Percentiles rank a stretch among this genome's conserved stretches.
These are phyloP conservation scores for Chaenodraco wilsoni DNA, from an alignment of 2,797 vertebrate species.

Conservation along the genomic window DNA sequence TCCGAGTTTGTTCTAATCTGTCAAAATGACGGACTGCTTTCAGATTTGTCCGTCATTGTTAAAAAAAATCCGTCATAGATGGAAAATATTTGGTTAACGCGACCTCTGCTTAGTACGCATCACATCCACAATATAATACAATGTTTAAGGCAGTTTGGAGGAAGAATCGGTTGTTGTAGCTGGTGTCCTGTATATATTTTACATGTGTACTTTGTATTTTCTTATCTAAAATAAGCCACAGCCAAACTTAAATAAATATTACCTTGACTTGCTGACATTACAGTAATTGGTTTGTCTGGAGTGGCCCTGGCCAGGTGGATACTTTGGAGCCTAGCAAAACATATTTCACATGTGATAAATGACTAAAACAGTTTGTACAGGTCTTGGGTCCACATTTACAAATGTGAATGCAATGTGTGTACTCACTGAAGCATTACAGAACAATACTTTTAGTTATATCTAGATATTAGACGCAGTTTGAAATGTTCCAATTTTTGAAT, in stretches of 20 bases:
- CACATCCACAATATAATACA: conserved; percentile 1
- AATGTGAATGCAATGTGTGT: neutral
- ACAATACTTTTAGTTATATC: neutral
- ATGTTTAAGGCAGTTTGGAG: neutral
- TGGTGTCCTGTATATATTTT: neutral
- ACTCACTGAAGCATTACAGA: neutral
- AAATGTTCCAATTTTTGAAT: neutral
- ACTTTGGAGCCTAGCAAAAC: neutral
- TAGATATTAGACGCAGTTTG: neutral
- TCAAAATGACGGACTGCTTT: no score
- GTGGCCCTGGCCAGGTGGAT: neutral
- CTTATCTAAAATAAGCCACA: neutral
- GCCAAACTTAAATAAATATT: conserved; percentile 5
- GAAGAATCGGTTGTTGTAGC: neutral
- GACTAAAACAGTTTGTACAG: neutral
- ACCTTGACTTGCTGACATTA: neutral
- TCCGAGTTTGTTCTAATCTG: no score
- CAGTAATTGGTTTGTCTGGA: neutral
- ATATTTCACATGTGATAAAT: neutral
- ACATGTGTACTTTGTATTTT: neutral
- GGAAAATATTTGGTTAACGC: no score
- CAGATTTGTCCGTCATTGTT: no score
- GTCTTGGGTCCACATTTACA: neutral
- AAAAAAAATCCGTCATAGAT: no score
- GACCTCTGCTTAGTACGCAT: neutral